Conservation (phyloP, 2,888 invertebrate species). For the Amorpha juglandis region DNA sequence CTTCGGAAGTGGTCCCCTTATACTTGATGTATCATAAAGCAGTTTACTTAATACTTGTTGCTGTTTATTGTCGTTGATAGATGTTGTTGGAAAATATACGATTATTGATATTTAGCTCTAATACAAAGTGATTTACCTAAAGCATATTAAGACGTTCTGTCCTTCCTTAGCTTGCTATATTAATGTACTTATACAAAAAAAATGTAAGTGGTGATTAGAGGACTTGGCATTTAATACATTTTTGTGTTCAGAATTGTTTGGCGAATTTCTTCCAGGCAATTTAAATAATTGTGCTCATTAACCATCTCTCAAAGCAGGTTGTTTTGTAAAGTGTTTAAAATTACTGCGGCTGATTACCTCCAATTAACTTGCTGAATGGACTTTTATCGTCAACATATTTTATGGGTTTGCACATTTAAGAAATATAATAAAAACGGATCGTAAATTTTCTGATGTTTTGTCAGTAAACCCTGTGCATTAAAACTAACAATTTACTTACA, state of each 20-base stretch:
- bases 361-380: conserved; percentile 13
- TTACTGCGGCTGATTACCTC: conserved; percentile 15
- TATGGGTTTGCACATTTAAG: not conserved
- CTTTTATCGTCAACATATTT: not conserved
- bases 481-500: not conserved
- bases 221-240: conserved; percentile 9
- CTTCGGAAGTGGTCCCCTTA: too few species aligned
- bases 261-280: conserved; percentile 8
- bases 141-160: too few species aligned
- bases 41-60: not conserved
- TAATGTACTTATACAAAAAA: not conserved
- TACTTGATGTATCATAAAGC: too few species aligned
- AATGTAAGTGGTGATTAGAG: not conserved
- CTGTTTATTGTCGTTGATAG: not conserved
- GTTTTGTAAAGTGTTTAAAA: conserved; percentile 12
- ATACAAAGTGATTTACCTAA: not conserved
- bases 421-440: not conserved
- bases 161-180: not conserved
- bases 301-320: conserved; percentile 13
- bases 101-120: not conserved
- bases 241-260: conserved; percentile 14
- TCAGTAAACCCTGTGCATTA: not conserved
- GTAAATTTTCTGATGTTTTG: not conserved
- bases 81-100: not conserved
- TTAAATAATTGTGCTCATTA: conserved; percentile 22